A percentile compares a stretch with the other conserved stretches of the same genome.
Conservation (phyloP, 2,888 invertebrate species). For the Ormyrus thymus region DNA sequence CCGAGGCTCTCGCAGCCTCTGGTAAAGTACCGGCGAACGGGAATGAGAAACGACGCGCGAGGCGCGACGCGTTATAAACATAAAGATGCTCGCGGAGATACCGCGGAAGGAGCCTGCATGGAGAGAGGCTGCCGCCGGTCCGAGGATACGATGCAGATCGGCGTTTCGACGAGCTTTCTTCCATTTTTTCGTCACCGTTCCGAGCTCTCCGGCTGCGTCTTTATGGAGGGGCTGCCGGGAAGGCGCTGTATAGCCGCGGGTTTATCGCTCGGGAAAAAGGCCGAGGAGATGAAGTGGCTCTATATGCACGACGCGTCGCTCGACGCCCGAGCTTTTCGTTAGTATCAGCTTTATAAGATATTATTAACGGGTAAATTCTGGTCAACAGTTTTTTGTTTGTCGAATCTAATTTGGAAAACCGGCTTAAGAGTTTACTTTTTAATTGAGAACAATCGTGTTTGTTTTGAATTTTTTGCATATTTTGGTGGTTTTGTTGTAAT, state of each 20-base stretch:
- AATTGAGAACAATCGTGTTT: no score
- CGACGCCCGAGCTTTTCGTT: no score
- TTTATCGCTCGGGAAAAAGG: neutral
- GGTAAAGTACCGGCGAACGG: constrained; percentile 15
- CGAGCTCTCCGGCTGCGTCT: neutral
- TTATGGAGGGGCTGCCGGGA: neutral
- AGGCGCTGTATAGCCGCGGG: no score
- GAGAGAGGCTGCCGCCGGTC: neutral
- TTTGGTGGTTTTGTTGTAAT: no score
- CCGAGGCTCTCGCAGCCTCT: neutral
- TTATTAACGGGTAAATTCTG: no score
- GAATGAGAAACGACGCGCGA: constrained; percentile 29
- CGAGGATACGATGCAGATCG: constrained; percentile 9
- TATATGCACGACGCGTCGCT: no score
- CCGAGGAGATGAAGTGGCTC: neutral
- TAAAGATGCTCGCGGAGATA: constrained; percentile 30
- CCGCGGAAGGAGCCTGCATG: no score
- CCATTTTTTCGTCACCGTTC: neutral
- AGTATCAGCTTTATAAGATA: no score
- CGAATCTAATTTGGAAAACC: no score
- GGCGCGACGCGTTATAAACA: constrained; percentile 27
- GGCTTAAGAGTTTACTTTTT: no score
- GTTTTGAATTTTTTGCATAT: no score
- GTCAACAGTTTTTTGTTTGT: no score
- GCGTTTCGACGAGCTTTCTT: neutral